A percentile compares a stretch with the other conserved stretches of the same genome.
These are phyloP conservation scores for Zootermopsis nevadensis DNA, from an alignment of 2,888 invertebrate species.

Conservation along the genomic window DNA sequence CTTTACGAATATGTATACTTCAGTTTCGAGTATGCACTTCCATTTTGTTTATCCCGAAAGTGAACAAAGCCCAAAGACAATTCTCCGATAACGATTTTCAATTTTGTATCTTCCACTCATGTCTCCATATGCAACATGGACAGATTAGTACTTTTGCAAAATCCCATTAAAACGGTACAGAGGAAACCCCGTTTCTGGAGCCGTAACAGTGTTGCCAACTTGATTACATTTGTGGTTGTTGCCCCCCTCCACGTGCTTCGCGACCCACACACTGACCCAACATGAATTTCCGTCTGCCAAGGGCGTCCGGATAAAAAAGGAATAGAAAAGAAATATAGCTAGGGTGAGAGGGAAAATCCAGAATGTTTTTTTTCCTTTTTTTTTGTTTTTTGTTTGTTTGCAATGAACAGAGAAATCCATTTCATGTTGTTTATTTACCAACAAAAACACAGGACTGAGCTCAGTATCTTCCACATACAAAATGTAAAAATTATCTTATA, in stretches of 20 bases:
- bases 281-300: slow-evolving; percentile 27
- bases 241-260: neutral
- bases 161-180: neutral
- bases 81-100: neutral
- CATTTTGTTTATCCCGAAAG: no score
- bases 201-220: neutral
- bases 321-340: neutral
- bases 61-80: no score
- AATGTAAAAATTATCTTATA: no score
- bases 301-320: neutral
- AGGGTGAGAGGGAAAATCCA: neutral
- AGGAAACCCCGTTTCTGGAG: neutral
- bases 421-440: neutral
- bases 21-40: no score
- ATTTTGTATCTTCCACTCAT: neutral
- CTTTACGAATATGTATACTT: no score
- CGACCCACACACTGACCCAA: neutral
- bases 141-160: neutral
- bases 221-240: slow-evolving; percentile 8
- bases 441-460: neutral
- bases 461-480: neutral
- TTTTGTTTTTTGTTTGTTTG: neutral
- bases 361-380: neutral
- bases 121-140: neutral
- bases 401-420: neutral